Conservation (phyloP, 2,888 invertebrate species). For the Cephus runcator region DNA sequence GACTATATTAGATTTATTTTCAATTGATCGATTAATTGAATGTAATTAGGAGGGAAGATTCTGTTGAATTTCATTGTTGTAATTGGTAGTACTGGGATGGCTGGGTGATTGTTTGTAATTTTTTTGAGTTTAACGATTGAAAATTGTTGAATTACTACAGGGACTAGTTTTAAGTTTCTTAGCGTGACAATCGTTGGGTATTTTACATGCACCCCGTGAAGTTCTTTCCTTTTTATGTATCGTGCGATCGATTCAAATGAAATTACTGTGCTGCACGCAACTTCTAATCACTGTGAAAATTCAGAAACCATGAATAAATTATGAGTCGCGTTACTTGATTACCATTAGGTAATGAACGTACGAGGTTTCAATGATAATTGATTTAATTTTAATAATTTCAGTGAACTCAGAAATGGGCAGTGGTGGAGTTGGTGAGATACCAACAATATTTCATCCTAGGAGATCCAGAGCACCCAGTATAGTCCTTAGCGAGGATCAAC, state of each 20-base stretch:
- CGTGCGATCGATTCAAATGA: not conserved
- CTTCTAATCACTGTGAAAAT: not conserved
- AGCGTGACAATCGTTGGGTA: not conserved
- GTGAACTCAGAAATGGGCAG: constrained; percentile 45
- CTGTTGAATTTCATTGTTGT: not conserved
- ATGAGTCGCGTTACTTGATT: not conserved
- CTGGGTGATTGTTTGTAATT: not conserved
- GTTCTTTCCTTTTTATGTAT: not conserved
- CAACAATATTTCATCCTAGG: constrained; percentile 62
- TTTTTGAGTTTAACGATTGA: not conserved
- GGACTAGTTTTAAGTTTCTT: not conserved
- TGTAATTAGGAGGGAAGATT: not conserved
- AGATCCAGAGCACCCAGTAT: constrained; percentile 54
- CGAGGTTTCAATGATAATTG: not conserved
- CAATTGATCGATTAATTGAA: not conserved
- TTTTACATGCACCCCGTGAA: not conserved
- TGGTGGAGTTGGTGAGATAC: constrained; percentile 53
- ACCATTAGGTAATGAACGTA: not conserved
- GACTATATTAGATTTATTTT: not conserved
- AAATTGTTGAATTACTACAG: not conserved
- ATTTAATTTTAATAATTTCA: not conserved
- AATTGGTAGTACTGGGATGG: not conserved
- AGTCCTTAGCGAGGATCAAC: constrained; percentile 52
- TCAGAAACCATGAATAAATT: not conserved
- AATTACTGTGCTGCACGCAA: not conserved